A percentile compares a stretch with the other conserved stretches of the same genome.
These are phyloP conservation scores for Phoxinus phoxinus DNA, from an alignment of 2,113 vertebrate genomes.

Conservation along the genomic window DNA sequence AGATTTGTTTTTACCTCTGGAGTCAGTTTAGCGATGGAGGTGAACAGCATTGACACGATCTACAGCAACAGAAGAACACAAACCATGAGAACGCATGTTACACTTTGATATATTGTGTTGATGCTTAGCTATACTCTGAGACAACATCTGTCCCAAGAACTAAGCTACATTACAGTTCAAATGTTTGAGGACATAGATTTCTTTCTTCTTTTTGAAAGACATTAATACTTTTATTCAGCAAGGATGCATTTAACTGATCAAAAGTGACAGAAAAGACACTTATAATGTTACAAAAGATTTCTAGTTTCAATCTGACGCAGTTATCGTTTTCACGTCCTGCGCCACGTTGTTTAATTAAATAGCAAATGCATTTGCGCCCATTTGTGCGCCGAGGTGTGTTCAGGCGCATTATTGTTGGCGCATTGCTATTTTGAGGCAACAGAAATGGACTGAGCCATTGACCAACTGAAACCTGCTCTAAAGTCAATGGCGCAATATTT, in stretches of 20 bases:
- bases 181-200: background rate
- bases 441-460: too few species aligned
- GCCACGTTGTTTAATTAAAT: too few species aligned
- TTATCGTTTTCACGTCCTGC: too few species aligned
- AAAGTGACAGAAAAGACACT: background rate
- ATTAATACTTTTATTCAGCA: background rate
- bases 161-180: background rate
- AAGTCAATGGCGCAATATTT: too few species aligned
- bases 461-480: too few species aligned
- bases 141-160: background rate
- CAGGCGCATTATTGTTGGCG: too few species aligned
- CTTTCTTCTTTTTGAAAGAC: too few species aligned
- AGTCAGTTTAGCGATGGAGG: slow-evolving; percentile 97
- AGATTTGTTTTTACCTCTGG: slow-evolving; percentile 85
- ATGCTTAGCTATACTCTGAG: background rate
- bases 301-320: too few species aligned
- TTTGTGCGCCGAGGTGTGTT: too few species aligned
- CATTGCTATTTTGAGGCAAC: too few species aligned
- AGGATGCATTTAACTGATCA: background rate
- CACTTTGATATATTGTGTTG: background rate
- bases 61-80: slow-evolving; percentile 67
- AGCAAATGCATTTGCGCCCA: too few species aligned
- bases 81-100: background rate
- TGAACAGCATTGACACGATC: slow-evolving; percentile 99
- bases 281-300: background rate